Conservation (phyloP, 2,888 invertebrate genomes). For the Ceriagrion tenellum region DNA sequence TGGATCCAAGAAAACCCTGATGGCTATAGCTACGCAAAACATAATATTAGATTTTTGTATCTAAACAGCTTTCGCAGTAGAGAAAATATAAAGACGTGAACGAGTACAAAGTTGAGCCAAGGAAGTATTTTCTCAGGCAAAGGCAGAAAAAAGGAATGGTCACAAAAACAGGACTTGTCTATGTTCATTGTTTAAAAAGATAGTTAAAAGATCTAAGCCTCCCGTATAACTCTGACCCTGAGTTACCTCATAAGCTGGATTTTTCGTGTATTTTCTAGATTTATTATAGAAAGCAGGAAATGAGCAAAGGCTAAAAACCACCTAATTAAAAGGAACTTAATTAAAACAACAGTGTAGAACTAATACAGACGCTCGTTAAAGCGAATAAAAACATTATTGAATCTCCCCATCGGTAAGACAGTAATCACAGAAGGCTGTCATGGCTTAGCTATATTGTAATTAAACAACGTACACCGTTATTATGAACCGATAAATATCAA, state of each 20-base stretch:
- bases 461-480: background rate
- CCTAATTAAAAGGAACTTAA: slow-evolving; percentile 1
- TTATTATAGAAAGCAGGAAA: slow-evolving; percentile 7
- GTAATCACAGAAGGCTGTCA: background rate
- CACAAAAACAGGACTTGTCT: too few species aligned
- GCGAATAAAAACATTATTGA: background rate
- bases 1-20: too few species aligned
- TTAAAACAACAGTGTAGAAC: slow-evolving; percentile 2
- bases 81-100: too few species aligned
- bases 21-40: too few species aligned
- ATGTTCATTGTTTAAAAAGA: background rate
- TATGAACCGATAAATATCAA: slow-evolving; percentile 26
- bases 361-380: background rate
- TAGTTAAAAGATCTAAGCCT: background rate
- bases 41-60: too few species aligned
- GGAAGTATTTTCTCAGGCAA: too few species aligned
- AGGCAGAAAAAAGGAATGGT: too few species aligned
- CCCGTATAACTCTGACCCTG: background rate
- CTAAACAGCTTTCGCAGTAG: too few species aligned
- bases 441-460: background rate
- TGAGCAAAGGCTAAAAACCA: background rate
- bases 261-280: background rate
- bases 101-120: too few species aligned
- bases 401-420: background rate
- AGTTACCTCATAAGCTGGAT: background rate